Evolutionary conservation across 2,888 invertebrate species (phyloP).

Genomic region (Meghimatium bilineatum): DNA sequence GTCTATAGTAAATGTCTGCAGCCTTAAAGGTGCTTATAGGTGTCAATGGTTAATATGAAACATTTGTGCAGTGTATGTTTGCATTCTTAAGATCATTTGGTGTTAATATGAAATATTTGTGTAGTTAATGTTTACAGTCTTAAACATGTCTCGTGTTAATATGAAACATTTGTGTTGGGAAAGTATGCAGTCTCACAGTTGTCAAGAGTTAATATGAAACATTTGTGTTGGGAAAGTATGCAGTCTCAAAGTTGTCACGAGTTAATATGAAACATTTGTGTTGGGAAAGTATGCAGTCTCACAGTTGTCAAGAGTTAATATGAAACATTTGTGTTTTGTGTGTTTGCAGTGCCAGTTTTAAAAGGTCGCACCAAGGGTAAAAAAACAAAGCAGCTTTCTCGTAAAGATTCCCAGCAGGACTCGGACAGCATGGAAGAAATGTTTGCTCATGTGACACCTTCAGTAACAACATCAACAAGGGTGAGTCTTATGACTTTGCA

Average conservation of each 20-base stretch:
- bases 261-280: no score
- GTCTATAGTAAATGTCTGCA: no score
- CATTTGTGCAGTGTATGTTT: no score
- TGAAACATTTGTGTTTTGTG: background rate
- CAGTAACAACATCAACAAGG: constrained; percentile 38
- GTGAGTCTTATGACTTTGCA: constrained; percentile 23
- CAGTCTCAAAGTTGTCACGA: background rate
- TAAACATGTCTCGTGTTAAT: no score
- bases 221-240: background rate
- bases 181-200: background rate
- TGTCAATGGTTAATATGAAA: no score
- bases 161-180: no score
- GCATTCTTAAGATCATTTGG: no score
- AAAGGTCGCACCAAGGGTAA: constrained; percentile 89
- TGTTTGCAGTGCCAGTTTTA: constrained; percentile 84
- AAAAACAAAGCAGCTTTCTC: constrained; percentile 79
- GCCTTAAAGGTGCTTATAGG: no score
- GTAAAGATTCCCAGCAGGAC: constrained; percentile 57
- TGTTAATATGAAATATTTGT: no score
- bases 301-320: background rate
- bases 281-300: background rate
- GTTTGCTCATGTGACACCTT: constrained; percentile 43
- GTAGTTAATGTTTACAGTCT: no score
- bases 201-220: no score
- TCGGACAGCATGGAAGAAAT: constrained; percentile 62